Percentiles rank a stretch among this genome's conserved stretches.
Conservation (phyloP, 2,888 invertebrate genomes). For the Argynnis bischoffii region DNA sequence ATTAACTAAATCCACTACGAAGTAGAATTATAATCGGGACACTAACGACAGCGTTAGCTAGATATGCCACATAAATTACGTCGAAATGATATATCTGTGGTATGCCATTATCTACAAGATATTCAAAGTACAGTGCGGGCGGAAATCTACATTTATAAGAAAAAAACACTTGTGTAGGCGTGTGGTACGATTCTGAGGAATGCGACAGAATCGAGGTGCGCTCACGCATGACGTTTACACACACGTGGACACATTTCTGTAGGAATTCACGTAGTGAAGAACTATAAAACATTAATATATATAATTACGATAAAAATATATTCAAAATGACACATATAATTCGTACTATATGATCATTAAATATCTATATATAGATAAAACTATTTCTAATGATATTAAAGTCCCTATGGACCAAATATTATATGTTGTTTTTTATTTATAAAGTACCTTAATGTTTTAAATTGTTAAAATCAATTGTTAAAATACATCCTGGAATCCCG, state of each 20-base stretch:
- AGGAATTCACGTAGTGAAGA: not conserved
- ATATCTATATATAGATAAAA: too few species aligned
- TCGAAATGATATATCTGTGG: constrained; percentile 7
- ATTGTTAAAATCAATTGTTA: too few species aligned
- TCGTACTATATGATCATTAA: too few species aligned
- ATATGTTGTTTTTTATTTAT: too few species aligned
- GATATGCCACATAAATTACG: constrained; percentile 2
- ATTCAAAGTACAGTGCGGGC: constrained; percentile 16
- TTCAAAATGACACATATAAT: too few species aligned
- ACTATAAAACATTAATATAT: not conserved
- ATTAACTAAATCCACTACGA: too few species aligned
- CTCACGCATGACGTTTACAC: constrained; percentile 11
- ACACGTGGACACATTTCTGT: constrained; percentile 9
- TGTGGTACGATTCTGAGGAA: constrained; percentile 13
- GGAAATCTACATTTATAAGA: constrained; percentile 20
- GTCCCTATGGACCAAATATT: too few species aligned
- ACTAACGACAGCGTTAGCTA: constrained; percentile 27
- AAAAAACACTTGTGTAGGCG: constrained; percentile 14
- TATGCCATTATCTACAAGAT: constrained; percentile 5
- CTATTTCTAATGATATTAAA: too few species aligned
- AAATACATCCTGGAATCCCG: too few species aligned
- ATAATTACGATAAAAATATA: too few species aligned
- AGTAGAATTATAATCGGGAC: constrained; percentile 3
- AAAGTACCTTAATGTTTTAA: too few species aligned
- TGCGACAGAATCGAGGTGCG: constrained; percentile 13